Percentiles rank a stretch among this genome's conserved stretches.
phyloP scores from a whole-genome alignment of 2,888 invertebrate species.

The Blastobasis adustella region DNA sequence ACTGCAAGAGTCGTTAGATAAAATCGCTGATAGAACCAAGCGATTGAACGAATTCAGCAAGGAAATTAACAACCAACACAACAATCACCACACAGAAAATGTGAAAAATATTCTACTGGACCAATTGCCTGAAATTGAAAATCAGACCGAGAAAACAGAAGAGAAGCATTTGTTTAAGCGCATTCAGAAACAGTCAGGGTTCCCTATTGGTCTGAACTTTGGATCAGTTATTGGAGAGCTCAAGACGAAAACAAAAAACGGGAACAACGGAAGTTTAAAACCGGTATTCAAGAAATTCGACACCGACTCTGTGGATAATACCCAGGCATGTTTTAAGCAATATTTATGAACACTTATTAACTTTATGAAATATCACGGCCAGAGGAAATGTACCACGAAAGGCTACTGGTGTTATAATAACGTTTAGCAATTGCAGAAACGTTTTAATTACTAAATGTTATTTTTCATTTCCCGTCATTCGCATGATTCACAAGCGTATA shows the following conservation, averaged over 20 bases:
- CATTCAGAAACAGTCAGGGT: conserved; percentile 49
- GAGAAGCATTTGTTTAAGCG: conserved; percentile 39
- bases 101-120: conserved; percentile 4
- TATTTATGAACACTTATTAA: conserved; percentile 2
- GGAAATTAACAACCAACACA: conserved; percentile 3
- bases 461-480: conserved; percentile 4
- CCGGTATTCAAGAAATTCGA: conserved; percentile 67
- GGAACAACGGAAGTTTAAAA: conserved; percentile 48
- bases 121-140: conserved; percentile 1
- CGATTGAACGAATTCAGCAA: conserved; percentile 17
- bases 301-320: conserved; percentile 30
- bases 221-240: conserved; percentile 66
- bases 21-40: conserved; percentile 40
- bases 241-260: conserved; percentile 56
- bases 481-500: neutral
- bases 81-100: conserved; percentile 10
- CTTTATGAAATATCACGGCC: conserved; percentile 5
- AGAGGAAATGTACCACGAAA: conserved; percentile 4
- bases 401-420: neutral
- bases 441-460: conserved; percentile 1
- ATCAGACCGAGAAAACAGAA: neutral
- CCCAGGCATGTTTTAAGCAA: conserved; percentile 42
- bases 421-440: conserved; percentile 1
- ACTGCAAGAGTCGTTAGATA: conserved; percentile 38
- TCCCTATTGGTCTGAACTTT: conserved; percentile 53